A percentile compares a stretch with the other conserved stretches of the same genome.
Evolutionary conservation across 2,888 invertebrate genomes (phyloP).

Genomic region (Drosophila koepferae): DNA sequence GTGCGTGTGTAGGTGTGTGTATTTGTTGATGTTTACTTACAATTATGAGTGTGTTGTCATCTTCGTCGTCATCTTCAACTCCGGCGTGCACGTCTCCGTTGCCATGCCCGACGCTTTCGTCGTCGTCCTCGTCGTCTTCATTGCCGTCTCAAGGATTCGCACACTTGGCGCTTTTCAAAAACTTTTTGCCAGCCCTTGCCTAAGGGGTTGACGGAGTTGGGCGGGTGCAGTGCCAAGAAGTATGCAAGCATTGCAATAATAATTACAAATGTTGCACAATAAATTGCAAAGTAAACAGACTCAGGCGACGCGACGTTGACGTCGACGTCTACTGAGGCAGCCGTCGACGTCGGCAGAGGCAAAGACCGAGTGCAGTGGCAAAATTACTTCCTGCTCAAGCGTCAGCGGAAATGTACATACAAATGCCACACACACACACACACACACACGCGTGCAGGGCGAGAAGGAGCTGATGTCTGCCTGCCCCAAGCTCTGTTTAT

Average conservation of each 20-base stretch:
- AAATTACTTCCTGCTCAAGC: conserved; percentile 81
- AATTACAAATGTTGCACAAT: conserved; percentile 82
- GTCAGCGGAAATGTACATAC: conserved; percentile 79
- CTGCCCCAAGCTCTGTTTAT: conserved; percentile 11
- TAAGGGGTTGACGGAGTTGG: conserved; percentile 13
- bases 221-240: conserved; percentile 31
- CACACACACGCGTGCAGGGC: conserved; percentile 27
- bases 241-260: conserved; percentile 76
- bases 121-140: neutral
- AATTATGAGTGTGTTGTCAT: conserved; percentile 80
- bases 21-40: conserved; percentile 74
- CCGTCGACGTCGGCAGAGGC: conserved; percentile 14
- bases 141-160: conserved; percentile 73
- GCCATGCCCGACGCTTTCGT: neutral
- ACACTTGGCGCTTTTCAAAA: conserved; percentile 69
- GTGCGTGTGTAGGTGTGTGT: conserved; percentile 13
- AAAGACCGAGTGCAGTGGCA: conserved; percentile 61
- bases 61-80: conserved; percentile 44
- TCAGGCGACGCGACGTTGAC: conserved; percentile 39
- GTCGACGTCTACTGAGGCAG: conserved; percentile 15
- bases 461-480: conserved; percentile 29
- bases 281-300: conserved; percentile 81
- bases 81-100: conserved; percentile 9
- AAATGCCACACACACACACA: conserved; percentile 54
- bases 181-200: conserved; percentile 56